A percentile compares a stretch with the other conserved stretches of the same genome.
Evolutionary conservation across 92 coral and sea anemone genomes (phyloP).

Genomic region (Palythoa grandis): DNA sequence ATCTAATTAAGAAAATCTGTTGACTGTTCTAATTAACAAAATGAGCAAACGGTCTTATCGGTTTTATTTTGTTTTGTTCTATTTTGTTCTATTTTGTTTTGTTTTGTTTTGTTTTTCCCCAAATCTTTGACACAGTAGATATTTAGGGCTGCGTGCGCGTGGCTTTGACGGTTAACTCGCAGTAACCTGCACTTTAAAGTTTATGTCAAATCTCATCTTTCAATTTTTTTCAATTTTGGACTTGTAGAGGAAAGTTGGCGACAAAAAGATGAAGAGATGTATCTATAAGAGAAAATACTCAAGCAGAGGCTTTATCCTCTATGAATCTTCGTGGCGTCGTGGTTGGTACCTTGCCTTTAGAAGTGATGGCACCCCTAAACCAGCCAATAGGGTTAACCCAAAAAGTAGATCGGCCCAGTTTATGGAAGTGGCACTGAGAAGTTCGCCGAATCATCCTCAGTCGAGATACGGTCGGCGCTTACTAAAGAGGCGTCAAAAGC

Average conservation of each 20-base stretch:
- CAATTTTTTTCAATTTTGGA: not conserved
- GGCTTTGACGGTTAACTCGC: not conserved
- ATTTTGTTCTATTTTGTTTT: no score
- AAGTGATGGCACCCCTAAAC: constrained; percentile 28
- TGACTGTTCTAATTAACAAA: no score
- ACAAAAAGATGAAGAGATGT: constrained; percentile 41
- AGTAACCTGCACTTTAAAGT: not conserved
- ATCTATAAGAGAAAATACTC: constrained; percentile 15
- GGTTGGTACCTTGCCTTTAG: constrained; percentile 26
- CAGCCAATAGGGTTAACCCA: constrained; percentile 1
- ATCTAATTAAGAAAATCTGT: not conserved
- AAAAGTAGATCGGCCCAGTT: constrained; percentile 16
- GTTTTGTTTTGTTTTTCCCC: not conserved
- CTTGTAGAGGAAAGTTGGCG: constrained; percentile 7
- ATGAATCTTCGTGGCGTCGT: constrained; percentile 9
- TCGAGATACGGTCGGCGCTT: constrained; percentile 11
- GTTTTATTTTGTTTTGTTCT: no score
- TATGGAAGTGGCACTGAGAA: constrained; percentile 9
- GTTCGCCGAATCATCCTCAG: constrained; percentile 4
- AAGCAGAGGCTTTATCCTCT: constrained; percentile 16
- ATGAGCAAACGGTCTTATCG: not conserved
- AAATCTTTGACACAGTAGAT: not conserved
- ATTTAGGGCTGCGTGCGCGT: not conserved
- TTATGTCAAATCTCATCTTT: not conserved
- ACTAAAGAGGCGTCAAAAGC: not conserved